Conservation (phyloP, 2,113 vertebrate species). For the Psettodes erumei region DNA sequence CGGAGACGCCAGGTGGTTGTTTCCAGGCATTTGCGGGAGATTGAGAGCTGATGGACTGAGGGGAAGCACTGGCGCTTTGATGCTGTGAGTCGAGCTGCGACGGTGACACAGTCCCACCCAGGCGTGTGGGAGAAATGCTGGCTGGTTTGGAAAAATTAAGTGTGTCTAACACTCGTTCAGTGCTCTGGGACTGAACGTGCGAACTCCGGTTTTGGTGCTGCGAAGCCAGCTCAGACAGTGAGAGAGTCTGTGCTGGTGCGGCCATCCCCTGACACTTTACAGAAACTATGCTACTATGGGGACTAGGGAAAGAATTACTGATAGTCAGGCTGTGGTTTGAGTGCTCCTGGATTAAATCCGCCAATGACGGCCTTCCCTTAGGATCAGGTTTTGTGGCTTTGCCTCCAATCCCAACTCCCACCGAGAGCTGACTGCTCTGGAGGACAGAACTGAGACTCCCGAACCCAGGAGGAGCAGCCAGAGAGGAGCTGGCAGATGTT, state of each 20-base stretch:
- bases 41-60: constrained; percentile 49
- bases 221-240: constrained; percentile 68
- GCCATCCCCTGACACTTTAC: constrained; percentile 1
- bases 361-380: constrained; percentile 84
- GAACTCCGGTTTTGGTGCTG: constrained; percentile 53
- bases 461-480: constrained; percentile 69
- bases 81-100: constrained; percentile 73
- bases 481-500: constrained; percentile 47
- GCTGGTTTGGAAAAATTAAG: constrained; percentile 12
- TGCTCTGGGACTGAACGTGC: constrained; percentile 15
- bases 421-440: constrained; percentile 61
- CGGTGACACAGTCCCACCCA: constrained; percentile 33
- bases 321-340: constrained; percentile 77
- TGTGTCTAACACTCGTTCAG: constrained; percentile 5
- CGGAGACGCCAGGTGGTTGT: constrained; percentile 59
- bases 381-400: constrained; percentile 36
- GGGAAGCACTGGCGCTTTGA: constrained; percentile 67
- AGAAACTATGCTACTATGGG: constrained; percentile 59
- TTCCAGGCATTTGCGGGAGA: constrained; percentile 40
- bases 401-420: constrained; percentile 53
- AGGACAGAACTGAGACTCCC: constrained; percentile 74
- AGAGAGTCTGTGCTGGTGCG: constrained; percentile 24
- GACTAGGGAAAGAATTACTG: constrained; percentile 70
- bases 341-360: constrained; percentile 89
- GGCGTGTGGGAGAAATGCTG: not conserved